Base-by-base conservation (phyloP, 2,113 vertebrate species). In the Oryzias woworae region DNA sequence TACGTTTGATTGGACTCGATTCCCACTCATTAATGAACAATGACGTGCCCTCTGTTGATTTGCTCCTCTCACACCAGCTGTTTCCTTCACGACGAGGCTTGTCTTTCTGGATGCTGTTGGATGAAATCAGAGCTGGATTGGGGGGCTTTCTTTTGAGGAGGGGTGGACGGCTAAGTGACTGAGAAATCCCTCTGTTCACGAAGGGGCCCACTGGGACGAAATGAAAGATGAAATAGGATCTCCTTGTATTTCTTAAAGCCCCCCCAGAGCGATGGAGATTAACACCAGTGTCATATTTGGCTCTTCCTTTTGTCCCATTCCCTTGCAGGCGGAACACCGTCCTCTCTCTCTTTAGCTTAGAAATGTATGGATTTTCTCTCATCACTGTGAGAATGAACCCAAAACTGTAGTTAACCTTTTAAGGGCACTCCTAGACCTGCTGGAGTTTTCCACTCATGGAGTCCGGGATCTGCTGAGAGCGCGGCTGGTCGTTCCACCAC, bases 161-260 rank as follows among this genome's bases (percentile, higher is more conserved):
- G 64, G 68, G 73, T 3, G 55, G 52, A 78, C 45, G 77, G 58
- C 81, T 87, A 84, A 83, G 84, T 87, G 79, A 83, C 82, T 80
- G 72, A 73, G 79, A 88, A 89, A 90, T 87, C 87, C 84, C 68
- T 75, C 58, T 85, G 85, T 86, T 81, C 18, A 43, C 72, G 72
- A 80, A 58, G 84, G 75, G 81, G 76, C 76, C 80, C 75, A 72
- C 78, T 82, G 84, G 80, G 86, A 92, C 89, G 92, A 93, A 94
- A 94, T 95, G 93, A 94, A 93, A 91, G 93, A 90, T 91, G 93
- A 94, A 95, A 96, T 92, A 87, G 91, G 93, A 94, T 94, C 94
- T 90, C 88, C 92, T 89, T 95, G 93, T 94, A 87, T 91, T 90
- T 86, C 90, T 91, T 75, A 28, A 28, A 93, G 92, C 89, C 93